These are phyloP conservation scores for Nysson spinosus DNA, from an alignment of 2,888 invertebrate species.

Conservation along the genomic window DNA sequence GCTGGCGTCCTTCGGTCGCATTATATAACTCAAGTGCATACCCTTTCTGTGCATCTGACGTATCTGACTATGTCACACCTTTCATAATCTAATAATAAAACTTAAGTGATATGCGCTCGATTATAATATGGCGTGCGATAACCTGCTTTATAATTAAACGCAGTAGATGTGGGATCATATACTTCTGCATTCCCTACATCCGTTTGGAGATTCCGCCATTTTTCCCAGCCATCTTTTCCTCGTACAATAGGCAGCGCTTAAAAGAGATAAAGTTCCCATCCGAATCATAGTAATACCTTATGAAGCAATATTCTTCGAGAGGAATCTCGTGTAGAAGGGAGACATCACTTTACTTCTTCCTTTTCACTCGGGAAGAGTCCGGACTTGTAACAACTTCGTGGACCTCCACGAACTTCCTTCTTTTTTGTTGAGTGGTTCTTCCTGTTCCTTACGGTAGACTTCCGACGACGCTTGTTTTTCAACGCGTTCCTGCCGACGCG, in stretches of 20 bases:
- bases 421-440: conserved; percentile 26
- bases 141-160: no score
- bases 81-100: no score
- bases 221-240: neutral
- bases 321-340: neutral
- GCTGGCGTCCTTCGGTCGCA: conserved; percentile 20
- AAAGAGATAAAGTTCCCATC: conserved; percentile 8
- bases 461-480: conserved; percentile 20
- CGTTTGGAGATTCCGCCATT: neutral
- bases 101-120: no score
- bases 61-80: neutral
- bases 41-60: conserved; percentile 3
- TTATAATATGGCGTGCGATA: no score
- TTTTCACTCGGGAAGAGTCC: neutral
- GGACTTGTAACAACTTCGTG: conserved; percentile 12
- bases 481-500: conserved; percentile 6
- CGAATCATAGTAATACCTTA: conserved; percentile 11
- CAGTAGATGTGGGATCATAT: no score
- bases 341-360: conserved; percentile 2
- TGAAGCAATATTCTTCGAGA: conserved; percentile 8
- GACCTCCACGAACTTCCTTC: conserved; percentile 9
- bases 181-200: no score
- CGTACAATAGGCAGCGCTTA: neutral
- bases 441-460: conserved; percentile 18
- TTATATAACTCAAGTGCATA: neutral